Conservation (phyloP, 2,888 invertebrate species). For the Cerceris ruficornis region DNA sequence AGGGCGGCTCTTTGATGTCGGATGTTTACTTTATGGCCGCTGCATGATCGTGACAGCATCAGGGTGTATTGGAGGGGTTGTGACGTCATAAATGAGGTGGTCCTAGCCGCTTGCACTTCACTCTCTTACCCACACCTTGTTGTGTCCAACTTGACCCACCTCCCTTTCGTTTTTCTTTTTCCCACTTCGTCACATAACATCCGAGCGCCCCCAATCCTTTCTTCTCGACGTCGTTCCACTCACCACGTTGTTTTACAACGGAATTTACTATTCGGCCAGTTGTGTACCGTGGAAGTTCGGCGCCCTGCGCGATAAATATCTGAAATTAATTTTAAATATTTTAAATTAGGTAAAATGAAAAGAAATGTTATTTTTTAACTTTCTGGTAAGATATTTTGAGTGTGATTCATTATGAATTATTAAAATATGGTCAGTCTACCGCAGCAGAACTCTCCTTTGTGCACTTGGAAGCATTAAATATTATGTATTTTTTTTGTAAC, state of each 20-base stretch:
- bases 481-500: too few relatives aligned
- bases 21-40: slow-evolving; percentile 72
- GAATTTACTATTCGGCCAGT: slow-evolving; percentile 18
- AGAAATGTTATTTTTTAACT: background rate
- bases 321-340: too few relatives aligned
- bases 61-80: slow-evolving; percentile 51
- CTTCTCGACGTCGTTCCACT: slow-evolving; percentile 27
- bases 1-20: slow-evolving; percentile 71
- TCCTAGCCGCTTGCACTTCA: slow-evolving; percentile 22
- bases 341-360: background rate
- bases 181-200: slow-evolving; percentile 39
- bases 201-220: slow-evolving; percentile 35
- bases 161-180: slow-evolving; percentile 4
- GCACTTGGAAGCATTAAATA: too few relatives aligned
- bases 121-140: slow-evolving; percentile 14
- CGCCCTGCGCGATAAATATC: background rate
- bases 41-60: slow-evolving; percentile 71
- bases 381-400: background rate
- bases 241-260: background rate
- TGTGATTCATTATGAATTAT: background rate
- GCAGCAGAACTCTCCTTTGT: too few relatives aligned
- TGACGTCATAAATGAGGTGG: slow-evolving; percentile 69
- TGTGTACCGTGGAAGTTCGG: slow-evolving; percentile 20
- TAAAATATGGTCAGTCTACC: too few relatives aligned
- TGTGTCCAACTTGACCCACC: slow-evolving; percentile 38